A percentile compares a stretch with the other conserved stretches of the same genome.
Evolutionary conservation across 2,113 vertebrate species (phyloP).

Genomic region (Hippocampus comes): DNA sequence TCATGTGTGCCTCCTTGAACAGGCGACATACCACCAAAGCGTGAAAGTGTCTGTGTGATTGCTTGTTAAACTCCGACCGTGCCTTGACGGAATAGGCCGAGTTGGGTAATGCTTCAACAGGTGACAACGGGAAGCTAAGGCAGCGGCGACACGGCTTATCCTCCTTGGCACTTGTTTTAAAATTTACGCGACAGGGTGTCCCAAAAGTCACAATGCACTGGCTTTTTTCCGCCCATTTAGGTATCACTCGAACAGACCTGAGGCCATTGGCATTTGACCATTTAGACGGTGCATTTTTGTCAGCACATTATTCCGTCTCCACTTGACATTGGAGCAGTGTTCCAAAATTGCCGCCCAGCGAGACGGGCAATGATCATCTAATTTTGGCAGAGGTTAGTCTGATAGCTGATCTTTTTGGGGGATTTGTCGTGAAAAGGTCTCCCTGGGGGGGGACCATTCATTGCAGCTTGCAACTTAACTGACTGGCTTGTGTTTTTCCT

Average conservation of each 20-base stretch:
- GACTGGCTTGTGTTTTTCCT: background rate
- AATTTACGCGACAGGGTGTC: background rate
- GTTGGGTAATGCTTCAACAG: background rate
- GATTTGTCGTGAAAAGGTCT: too few relatives aligned
- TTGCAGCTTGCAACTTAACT: background rate
- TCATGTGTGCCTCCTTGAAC: conserved; percentile 24
- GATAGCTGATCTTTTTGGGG: too few relatives aligned
- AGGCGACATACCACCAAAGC: conserved; percentile 13
- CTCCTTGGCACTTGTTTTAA: background rate
- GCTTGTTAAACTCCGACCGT: background rate
- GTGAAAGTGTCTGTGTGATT: conserved; percentile 1
- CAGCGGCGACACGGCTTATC: background rate
- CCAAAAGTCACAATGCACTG: background rate
- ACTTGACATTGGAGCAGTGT: too few relatives aligned
- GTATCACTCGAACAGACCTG: too few relatives aligned
- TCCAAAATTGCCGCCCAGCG: too few relatives aligned
- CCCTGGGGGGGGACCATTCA: too few relatives aligned
- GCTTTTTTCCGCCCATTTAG: too few relatives aligned
- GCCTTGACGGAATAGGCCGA: background rate
- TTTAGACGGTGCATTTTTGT: too few relatives aligned
- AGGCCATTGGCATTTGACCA: too few relatives aligned
- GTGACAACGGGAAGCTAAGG: background rate
- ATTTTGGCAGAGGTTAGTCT: too few relatives aligned
- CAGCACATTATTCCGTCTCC: too few relatives aligned
- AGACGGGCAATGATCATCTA: too few relatives aligned